Base-by-base conservation (phyloP, 2,113 vertebrate genomes). In the Sus scrofa region DNA sequence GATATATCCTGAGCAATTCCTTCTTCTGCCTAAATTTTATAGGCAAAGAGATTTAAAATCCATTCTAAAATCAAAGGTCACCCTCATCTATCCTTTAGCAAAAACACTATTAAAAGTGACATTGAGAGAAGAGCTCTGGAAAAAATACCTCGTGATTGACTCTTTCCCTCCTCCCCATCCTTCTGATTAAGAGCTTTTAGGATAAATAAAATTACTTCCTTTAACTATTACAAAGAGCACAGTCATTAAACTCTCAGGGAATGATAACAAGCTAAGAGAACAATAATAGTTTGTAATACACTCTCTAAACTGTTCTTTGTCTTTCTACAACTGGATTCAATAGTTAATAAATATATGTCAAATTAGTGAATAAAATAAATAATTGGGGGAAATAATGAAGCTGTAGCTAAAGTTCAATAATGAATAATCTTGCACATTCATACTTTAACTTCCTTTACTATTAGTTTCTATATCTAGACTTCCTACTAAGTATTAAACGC, bases 131-230 rank as follows among this genome's bases (percentile, higher is more conserved):
- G 52, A 56, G 15, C 37, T 91, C 73, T 82, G 27, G 82, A 44
- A 50, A 67, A 85, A 95, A 50, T 2, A 27, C n/a, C 24, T 88
- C 11, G 1, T 27, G 16, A 8, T 1, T 74, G 24, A 87, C 27
- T 77, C 26, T 75, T 56, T 78, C 50, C n/a, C 63, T 81, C 63
- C 22, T 77, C 37, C 26, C 7, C 67, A 54, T 58, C 8, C 56
- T 78, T 77, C 39, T 27, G 12, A 60, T n/a, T 50, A 93, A 84
- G 39, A 74, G 12, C 39, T 92, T 84, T 37, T 78, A 75, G n/a
- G 58, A 86, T n/a, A 71, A 92, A 68, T 74, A 90, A 82, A 65
- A 75, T 34, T 68, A 54, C 34, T 95, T 94, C 67, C 74, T 44
- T 85, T 81, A 84, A 85, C 44, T 89, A 19, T 65, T 83, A 79